A percentile compares a stretch with the other conserved stretches of the same genome.
Evolutionary conservation across 1,140 invertebrate genomes (phyloP).

Genomic region (Pachypsylla venusta): DNA sequence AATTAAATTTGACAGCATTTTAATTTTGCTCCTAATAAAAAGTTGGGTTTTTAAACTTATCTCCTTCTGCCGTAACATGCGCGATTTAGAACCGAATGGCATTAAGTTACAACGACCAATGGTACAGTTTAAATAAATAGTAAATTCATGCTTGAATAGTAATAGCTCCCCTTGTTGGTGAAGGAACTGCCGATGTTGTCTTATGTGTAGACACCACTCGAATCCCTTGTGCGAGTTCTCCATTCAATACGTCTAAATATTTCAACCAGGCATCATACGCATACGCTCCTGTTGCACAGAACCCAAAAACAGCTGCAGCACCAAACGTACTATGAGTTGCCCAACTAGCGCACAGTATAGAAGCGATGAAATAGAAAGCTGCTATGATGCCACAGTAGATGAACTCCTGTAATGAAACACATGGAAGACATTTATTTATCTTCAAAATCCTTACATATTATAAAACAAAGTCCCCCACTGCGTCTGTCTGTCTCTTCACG

Average conservation of each 20-base stretch:
- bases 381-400: constrained; percentile 54
- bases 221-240: constrained; percentile 25
- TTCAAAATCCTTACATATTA: neutral
- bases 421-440: constrained; percentile 14
- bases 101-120: too few relatives aligned
- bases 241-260: constrained; percentile 35
- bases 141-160: too few relatives aligned
- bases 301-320: constrained; percentile 63
- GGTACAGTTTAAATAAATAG: too few relatives aligned
- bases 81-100: too few relatives aligned
- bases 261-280: constrained; percentile 62
- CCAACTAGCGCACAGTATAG: constrained; percentile 40
- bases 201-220: constrained; percentile 20
- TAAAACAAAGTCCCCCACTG: too few relatives aligned
- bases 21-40: too few relatives aligned
- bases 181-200: too few relatives aligned
- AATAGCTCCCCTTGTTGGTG: too few relatives aligned
- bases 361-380: constrained; percentile 51
- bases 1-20: too few relatives aligned
- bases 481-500: too few relatives aligned
- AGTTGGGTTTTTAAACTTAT: too few relatives aligned
- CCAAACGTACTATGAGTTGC: constrained; percentile 35
- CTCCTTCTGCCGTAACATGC: too few relatives aligned
- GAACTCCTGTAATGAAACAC: constrained; percentile 42
- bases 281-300: constrained; percentile 56